Evolutionary conservation across 1,140 invertebrate genomes (phyloP), one percentile per base, ranked within the genome.

Genomic region (Bombus breviceps): DNA sequence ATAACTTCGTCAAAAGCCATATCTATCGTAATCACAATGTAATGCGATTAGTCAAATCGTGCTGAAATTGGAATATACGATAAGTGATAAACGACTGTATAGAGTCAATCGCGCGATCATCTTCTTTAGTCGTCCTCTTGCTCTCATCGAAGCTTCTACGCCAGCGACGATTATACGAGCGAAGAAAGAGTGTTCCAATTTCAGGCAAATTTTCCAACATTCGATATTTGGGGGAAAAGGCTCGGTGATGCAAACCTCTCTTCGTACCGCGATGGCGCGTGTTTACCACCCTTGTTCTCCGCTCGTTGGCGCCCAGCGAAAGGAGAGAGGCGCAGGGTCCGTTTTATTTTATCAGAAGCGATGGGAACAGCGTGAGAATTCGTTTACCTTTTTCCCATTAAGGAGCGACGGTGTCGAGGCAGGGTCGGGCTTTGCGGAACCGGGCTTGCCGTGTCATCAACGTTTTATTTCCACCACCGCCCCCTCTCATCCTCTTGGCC

Each of bases 321-420:
- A 53, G 71, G 81, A 80, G 68, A 78, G 68, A 72, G 41, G 18
- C 3, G 28, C 32, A 37, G 73, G 73, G 13, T 74, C 76, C 68
- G 83, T 93, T 93, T 93, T 92, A 93, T 93, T 93, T 92, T 92
- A 92, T 91, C 87, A 86, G 89, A 87, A 62, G 86, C 89, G 81
- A 72, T 76, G 85, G 80, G 75, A 93, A 92, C 91, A 92, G 91
- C 86, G 92, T 92, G 92, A 93, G 91, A 93, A 93, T 93, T 93
- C 90, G 91, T 93, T 93, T 93, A 92, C 91, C 90, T 93, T 93
- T 92, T 90, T 90, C 88, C 91, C 92, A 93, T 93, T 92, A 93
- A 92, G 89, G 73, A 89, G 76, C 87, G 89, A 88, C 87, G 88
- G 76, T 81, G 90, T 81, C 84, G 87, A 80, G 82, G 85, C 74